Percentiles rank a stretch among this genome's conserved stretches.
Evolutionary conservation across 2,888 invertebrate species (phyloP).

Genomic region (Melanargia galathea): DNA sequence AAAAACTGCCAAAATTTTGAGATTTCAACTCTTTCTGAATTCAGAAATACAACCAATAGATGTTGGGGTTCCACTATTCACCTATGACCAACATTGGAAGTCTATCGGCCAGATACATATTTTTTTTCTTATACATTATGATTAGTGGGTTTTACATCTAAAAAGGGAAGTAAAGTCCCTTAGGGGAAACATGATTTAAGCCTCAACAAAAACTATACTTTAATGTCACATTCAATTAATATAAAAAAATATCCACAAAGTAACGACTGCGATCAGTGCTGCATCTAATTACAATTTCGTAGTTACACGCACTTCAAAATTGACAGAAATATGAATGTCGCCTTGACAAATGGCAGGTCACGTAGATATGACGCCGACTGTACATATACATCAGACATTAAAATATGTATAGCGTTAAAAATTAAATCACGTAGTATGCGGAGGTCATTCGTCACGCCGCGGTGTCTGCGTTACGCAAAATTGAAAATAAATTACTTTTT

Average conservation of each 20-base stretch:
- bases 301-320: background rate
- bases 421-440: constrained; percentile 32
- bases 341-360: constrained; percentile 18
- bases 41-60: no score
- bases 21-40: no score
- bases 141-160: no score
- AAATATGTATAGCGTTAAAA: constrained; percentile 28
- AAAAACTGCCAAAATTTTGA: no score
- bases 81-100: no score
- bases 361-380: constrained; percentile 22
- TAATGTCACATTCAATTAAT: background rate
- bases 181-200: no score
- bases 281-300: background rate
- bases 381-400: constrained; percentile 23
- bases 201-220: no score
- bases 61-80: no score
- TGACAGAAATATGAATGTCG: constrained; percentile 4
- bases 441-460: constrained; percentile 32
- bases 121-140: no score
- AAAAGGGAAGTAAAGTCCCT: no score
- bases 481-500: constrained; percentile 34
- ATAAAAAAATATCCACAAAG: background rate
- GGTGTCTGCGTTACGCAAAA: constrained; percentile 31
- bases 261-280: background rate
- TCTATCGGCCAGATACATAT: no score